Base-by-base conservation (phyloP, 2,888 invertebrate genomes). In the Cloeon dipterum region DNA sequence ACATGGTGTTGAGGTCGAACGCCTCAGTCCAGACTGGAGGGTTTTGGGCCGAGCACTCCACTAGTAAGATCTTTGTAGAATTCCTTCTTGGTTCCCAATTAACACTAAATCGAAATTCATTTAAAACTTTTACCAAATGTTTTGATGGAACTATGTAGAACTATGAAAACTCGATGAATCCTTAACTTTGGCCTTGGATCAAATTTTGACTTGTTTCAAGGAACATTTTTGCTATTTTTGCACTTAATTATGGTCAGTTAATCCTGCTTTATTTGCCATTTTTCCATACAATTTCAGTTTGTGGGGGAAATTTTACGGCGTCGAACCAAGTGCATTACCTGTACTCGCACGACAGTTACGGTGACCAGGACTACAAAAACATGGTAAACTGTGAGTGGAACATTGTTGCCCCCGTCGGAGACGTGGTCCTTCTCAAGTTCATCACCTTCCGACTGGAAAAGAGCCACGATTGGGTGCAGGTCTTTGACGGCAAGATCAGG, bases 1-100 rank as follows among this genome's bases (percentile, higher is more conserved):
- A 81, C 49, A 83, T 98, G 69, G 77, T 86, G 1, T 91, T 98
- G 59, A 89, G 86, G 54, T 89, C 91, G 1, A 96, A 98, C 53
- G 77, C 79, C 3, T 88, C 89, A 5, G 89, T 94, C 21, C 89
- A 94, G 52, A 68, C 85, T 44, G 85, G 78, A 55, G 98, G 96
- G 4, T 98, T 98, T 54, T 65, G 76, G 41, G 96, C 93, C 1
- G 74, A 74, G 5, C 89, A 96, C 55, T 77, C 79, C 10, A 93
- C 94, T 47, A 82, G 86, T 85, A 51, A 51, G 50, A 11, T n/a
- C n/a, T n/a, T n/a, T n/a, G n/a, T n/a, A n/a, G n/a, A n/a, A n/a
- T n/a, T n/a, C n/a, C n/a, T n/a, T n/a, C n/a, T n/a, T n/a, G n/a
- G n/a, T n/a, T n/a, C n/a, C n/a, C n/a, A n/a, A n/a, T n/a, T n/a